Evolutionary conservation across 2,113 vertebrate species (phyloP).

Genomic region (Percopsis transmontana): DNA sequence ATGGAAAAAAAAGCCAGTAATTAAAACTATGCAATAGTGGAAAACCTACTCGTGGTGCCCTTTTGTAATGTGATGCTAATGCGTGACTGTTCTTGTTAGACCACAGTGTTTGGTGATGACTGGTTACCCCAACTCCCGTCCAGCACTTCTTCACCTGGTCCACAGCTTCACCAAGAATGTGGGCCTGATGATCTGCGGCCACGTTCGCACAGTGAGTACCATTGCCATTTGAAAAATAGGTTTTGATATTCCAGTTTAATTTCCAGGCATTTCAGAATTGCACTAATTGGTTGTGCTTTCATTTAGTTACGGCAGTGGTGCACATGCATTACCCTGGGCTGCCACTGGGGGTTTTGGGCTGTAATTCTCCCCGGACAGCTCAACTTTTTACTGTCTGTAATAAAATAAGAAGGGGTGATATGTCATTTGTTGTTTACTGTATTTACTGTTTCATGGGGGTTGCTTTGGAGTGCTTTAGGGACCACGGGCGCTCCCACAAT

Average conservation of each 20-base stretch:
- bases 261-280: neutral
- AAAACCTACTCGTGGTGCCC: neutral
- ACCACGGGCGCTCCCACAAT: neutral
- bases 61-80: neutral
- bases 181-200: slow-evolving; percentile 96
- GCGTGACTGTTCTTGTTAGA: slow-evolving; percentile 70
- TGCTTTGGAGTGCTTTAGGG: too few relatives aligned
- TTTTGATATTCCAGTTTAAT: neutral
- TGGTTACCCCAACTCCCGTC: slow-evolving; percentile 91
- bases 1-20: neutral
- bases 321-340: too few relatives aligned
- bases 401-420: too few relatives aligned
- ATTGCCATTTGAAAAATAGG: neutral
- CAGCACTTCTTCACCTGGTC: slow-evolving; percentile 93
- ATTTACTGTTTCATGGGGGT: too few relatives aligned
- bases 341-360: too few relatives aligned
- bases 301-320: neutral
- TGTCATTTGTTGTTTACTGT: too few relatives aligned
- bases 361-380: too few relatives aligned
- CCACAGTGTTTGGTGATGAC: slow-evolving; percentile 98
- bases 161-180: slow-evolving; percentile 98
- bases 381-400: too few relatives aligned
- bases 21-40: neutral
- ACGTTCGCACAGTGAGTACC: slow-evolving; percentile 87
- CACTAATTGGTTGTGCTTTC: neutral